Evolutionary conservation across 2,888 invertebrate genomes (phyloP), one percentile per base, ranked within the genome.

Genomic region (Pollenia griseotomentosa): DNA sequence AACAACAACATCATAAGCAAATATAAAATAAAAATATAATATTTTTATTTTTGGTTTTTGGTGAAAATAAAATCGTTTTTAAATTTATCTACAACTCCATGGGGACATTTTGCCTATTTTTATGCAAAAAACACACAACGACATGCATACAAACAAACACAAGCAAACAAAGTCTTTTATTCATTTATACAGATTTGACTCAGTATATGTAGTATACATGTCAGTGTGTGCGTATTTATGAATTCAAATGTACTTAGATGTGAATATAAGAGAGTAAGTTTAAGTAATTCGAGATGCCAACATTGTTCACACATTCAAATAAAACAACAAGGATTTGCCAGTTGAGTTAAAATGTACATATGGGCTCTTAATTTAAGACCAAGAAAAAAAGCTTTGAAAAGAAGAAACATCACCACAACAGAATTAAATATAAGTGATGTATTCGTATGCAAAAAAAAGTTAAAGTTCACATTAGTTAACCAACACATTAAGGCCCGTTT

Each of bases 21-120:
- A 66, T 9, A 44, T 40, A 74, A 61, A 71, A 71, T 77, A 65
- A 83, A 86, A 79, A 70, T 70, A 70, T 65, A 65, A 68, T 77
- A 73, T 77, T 63, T 51, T 75, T 68, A 19, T 57, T 51, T 82
- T 82, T 59, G 16, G 51, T 77, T 77, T 55, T 75, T 61, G 33
- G 14, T 53, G 42, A 55, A 79, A 83, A 79, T 65, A 79, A 86
- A 86, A 57, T 83, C 61, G 19, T 75, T 79, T 74, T 83, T 23
- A 80, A 83, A 80, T 83, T 70, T 83, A 59, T 63, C 57, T 65
- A 66, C 75, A 77, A 80, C 65, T 80, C 83, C 80, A 71, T 71
- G 53, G 83, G 83, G 83, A 80, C 65, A 70, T 86, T 83, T 79
- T 57, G 74, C 16, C 55, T 66, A 57, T 65, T 63, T 75, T 81